Evolutionary conservation across 2,113 vertebrate genomes (phyloP), one percentile per base, ranked within the genome.

Genomic region (Panthera leo): DNA sequence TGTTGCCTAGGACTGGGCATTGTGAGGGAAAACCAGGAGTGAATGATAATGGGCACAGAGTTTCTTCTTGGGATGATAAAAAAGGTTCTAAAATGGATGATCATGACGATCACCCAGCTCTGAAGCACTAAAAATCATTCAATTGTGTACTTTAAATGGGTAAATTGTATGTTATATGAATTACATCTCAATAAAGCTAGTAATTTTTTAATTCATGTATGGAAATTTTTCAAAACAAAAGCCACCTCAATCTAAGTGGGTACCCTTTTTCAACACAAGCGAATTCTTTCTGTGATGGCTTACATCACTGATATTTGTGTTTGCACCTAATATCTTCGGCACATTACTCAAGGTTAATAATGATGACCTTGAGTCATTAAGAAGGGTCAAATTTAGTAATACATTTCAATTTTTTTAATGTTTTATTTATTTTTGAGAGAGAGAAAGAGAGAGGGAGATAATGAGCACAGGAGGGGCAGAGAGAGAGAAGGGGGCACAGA

Each of bases 181-280:
- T 94, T 88, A 36, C 89, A 45, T 31, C 34, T 73, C 55, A 65
- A 84, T 67, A 76, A 83, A 87, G 53, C 42, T 55, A 75, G n/a
- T 31, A 45, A 27, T 45, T 73, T 73, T 63, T n/a, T 0, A 70
- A 48, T 45, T 73, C 27, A 51, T 63, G 86, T 42, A 27, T 63
- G 25, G 27, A 73, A 65, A 27, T 67, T 95, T 70, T 61, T 79
- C 29, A 87, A 95, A 31, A 92, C 80, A 70, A 58, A 87, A 95
- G 18, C 88, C 80, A 68, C 55, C 25, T 63, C 68, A 63, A 23
- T 25, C n/a, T 48, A 76, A 65, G 7, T 53, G 79, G 34, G 3
- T 75, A 75, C 12, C 8, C n/a, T 63, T 51, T 51, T 55, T 53
- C 13, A 29, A 67, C 15, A 65, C 14, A 83, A 36, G 0, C 84